A percentile compares a stretch with the other conserved stretches of the same genome.
These are phyloP conservation scores for Lottia scabra DNA, from an alignment of 2,888 invertebrate genomes.

Conservation along the genomic window DNA sequence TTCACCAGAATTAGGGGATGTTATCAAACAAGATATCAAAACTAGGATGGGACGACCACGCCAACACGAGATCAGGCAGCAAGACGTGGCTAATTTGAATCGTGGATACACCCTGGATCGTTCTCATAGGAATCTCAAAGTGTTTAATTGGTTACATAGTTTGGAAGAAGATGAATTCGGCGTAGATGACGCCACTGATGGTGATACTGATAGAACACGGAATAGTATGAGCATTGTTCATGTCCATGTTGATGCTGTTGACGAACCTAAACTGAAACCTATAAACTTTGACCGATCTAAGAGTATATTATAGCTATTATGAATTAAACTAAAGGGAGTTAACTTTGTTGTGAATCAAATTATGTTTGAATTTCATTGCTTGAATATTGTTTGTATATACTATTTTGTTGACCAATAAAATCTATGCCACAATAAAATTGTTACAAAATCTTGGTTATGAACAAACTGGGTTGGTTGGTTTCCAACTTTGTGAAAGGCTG, in stretches of 20 bases:
- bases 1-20: slow-evolving; percentile 56
- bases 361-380: too few species aligned
- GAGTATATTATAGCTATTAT: too few species aligned
- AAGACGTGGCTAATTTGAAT: slow-evolving; percentile 53
- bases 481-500: too few species aligned
- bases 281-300: too few species aligned
- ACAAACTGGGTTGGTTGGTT: too few species aligned
- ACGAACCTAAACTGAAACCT: slow-evolving; percentile 55
- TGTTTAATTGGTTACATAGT: slow-evolving; percentile 93
- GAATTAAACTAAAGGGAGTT: too few species aligned
- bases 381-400: too few species aligned
- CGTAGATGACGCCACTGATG: slow-evolving; percentile 32
- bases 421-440: too few species aligned
- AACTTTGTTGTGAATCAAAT: too few species aligned
- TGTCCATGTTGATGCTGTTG: slow-evolving; percentile 48
- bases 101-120: slow-evolving; percentile 47
- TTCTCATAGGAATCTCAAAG: slow-evolving; percentile 86
- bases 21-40: slow-evolving; percentile 56
- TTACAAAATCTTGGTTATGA: too few species aligned
- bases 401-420: too few species aligned
- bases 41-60: slow-evolving; percentile 60
- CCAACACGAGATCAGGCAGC: slow-evolving; percentile 50
- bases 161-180: slow-evolving; percentile 77
- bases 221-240: slow-evolving; percentile 23
- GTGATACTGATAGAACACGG: slow-evolving; percentile 22